Evolutionary conservation across 1,140 invertebrate species (phyloP), one percentile per base, ranked within the genome.

Genomic region (Spodoptera frugiperda): DNA sequence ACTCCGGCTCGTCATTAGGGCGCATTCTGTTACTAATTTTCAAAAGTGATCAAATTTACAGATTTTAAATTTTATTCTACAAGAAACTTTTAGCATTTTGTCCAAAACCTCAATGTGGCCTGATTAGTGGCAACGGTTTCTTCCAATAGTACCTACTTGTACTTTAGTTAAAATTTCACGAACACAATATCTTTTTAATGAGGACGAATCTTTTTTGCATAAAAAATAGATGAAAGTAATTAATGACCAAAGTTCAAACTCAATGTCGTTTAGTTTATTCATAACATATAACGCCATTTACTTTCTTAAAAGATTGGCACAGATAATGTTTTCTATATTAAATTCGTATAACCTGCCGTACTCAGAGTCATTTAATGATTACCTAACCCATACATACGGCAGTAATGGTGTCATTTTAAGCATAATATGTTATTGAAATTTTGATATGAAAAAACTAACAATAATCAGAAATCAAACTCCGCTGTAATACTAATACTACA

Each of bases 11-110:
- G n/a, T 72, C 51, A 72, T 72, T 72, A 72, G 68, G 55, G 68
- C 51, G 53, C 68, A 72, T 72, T 72, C 53, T 71, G 68, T 12
- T 55, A 57, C 33, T 72, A 55, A 72, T 72, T 72, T 57, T 57
- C 30, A 48, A 54, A 72, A 72, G 17, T 72, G 51, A 72, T 55
- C 68, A 55, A 72, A 72, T 72, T 54, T 46, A 57, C 33, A 55
- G 54, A 57, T 46, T 72, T 68, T 25, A 15, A 72, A 57, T 57
- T 48, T 39, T 6, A 39, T 39, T 39, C 33, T 39, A 25, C 0
- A 55, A 72, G 53, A 53, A 72, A 72, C 68, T 57, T 72, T 55
- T 39, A 14, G 15, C 30, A 55, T 57, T 25, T 71, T 71, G 55
- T 71, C 44, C 33, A 46, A 39, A 46, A 10, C 51, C 10, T 72